Evolutionary conservation across 2,113 vertebrate genomes (phyloP).

Genomic region (Mustela nigripes): DNA sequence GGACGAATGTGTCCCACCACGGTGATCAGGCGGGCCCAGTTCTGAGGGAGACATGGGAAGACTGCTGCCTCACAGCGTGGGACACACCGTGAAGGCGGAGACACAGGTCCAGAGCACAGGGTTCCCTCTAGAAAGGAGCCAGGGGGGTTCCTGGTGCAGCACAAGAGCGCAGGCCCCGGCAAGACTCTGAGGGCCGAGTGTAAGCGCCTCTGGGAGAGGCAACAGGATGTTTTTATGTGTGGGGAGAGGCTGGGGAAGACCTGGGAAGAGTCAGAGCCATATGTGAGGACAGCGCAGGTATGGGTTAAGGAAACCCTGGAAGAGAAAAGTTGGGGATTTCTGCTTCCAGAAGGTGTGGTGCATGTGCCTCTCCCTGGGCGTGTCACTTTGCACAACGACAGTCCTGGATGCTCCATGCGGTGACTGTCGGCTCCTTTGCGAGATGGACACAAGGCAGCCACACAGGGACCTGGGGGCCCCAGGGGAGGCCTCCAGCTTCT

Average conservation of each 20-base stretch:
- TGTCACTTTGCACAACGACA: not conserved
- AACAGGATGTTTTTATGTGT: not conserved
- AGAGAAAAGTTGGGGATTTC: not conserved
- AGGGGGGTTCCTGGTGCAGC: not conserved
- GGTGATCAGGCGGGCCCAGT: not conserved
- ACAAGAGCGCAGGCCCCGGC: not conserved
- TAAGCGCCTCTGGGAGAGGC: not conserved
- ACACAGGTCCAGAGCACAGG: not conserved
- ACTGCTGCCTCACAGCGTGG: not conserved
- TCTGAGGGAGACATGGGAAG: not conserved
- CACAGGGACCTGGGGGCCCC: not conserved
- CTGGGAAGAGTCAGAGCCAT: not conserved
- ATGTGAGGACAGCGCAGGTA: not conserved
- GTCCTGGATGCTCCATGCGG: not conserved
- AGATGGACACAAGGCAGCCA: not conserved
- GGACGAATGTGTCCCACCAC: not conserved
- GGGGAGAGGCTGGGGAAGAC: not conserved
- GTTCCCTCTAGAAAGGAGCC: not conserved
- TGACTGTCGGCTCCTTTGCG: not conserved
- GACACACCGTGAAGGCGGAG: not conserved
- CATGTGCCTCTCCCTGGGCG: not conserved
- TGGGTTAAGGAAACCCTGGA: not conserved
- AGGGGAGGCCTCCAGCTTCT: not conserved
- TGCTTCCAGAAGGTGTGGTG: not conserved
- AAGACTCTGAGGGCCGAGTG: not conserved